A percentile compares a stretch with the other conserved stretches of the same genome.
phyloP scores from a whole-genome alignment of 2,113 vertebrate genomes.

The Globicephala melas region DNA sequence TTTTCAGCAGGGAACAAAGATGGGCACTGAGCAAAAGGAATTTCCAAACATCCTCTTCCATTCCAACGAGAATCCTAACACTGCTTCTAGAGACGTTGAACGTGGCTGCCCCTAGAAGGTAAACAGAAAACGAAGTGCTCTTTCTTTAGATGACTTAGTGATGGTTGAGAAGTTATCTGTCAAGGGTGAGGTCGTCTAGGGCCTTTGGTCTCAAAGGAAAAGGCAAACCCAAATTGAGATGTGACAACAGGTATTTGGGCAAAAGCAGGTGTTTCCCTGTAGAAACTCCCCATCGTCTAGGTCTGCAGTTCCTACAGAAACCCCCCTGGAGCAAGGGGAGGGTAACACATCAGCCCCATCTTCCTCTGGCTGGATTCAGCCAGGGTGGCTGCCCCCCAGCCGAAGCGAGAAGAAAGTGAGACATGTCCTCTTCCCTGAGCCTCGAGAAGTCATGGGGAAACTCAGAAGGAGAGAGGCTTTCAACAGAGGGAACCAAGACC shows the following conservation, averaged over 20 bases:
- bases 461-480: not conserved
- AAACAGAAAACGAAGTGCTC: not conserved
- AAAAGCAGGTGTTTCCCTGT: not conserved
- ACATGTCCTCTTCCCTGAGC: not conserved
- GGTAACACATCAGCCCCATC: not conserved
- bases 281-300: not conserved
- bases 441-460: not conserved
- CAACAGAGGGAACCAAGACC: not conserved
- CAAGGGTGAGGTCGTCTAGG: not conserved
- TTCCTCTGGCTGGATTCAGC: not conserved
- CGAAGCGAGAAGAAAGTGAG: not conserved
- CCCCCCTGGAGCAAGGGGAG: not conserved
- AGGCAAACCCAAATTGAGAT: not conserved
- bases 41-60: not conserved
- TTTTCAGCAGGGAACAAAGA: not conserved
- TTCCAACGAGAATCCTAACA: not conserved
- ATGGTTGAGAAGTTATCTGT: not conserved
- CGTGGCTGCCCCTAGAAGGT: not conserved
- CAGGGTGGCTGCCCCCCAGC: not conserved
- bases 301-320: not conserved
- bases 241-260: not conserved
- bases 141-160: not conserved
- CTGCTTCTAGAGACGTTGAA: not conserved
- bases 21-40: not conserved
- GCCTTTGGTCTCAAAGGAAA: not conserved